phyloP scores from a whole-genome alignment of 2,113 vertebrate species.

The Ginglymostoma cirratum region DNA sequence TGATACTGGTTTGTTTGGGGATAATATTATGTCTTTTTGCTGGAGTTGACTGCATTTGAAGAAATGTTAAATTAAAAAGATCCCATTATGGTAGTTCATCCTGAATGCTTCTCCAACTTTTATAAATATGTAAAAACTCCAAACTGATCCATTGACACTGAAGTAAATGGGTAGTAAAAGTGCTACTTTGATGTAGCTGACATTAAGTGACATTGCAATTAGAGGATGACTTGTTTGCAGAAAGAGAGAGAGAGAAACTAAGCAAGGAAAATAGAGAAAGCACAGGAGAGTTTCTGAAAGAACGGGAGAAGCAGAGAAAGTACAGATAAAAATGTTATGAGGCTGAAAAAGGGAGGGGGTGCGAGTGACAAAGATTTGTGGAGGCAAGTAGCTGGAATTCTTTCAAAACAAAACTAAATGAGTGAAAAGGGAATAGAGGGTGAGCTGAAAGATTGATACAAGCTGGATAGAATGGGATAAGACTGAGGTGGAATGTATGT shows the following conservation, averaged over 20 bases:
- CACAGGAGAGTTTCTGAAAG: background rate
- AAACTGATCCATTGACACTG: background rate
- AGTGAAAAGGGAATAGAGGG: background rate
- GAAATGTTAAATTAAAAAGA: background rate
- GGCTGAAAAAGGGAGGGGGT: background rate
- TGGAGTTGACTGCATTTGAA: background rate
- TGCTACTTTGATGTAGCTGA: background rate
- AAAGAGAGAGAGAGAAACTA: background rate
- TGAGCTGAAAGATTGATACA: background rate
- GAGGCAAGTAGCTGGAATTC: background rate
- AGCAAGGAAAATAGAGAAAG: background rate
- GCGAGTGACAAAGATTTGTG: background rate
- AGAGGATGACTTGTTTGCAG: background rate
- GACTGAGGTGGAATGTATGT: background rate
- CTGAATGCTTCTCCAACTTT: background rate
- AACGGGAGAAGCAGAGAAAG: background rate
- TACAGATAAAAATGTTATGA: background rate
- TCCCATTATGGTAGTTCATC: background rate
- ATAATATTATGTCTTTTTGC: too few species aligned
- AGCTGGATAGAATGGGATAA: background rate
- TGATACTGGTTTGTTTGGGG: background rate
- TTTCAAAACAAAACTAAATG: background rate
- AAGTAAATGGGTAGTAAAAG: background rate
- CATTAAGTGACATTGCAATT: background rate
- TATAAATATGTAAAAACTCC: background rate